phyloP scores from a whole-genome alignment of 2,888 invertebrate species.

The Rotaria macrura region DNA sequence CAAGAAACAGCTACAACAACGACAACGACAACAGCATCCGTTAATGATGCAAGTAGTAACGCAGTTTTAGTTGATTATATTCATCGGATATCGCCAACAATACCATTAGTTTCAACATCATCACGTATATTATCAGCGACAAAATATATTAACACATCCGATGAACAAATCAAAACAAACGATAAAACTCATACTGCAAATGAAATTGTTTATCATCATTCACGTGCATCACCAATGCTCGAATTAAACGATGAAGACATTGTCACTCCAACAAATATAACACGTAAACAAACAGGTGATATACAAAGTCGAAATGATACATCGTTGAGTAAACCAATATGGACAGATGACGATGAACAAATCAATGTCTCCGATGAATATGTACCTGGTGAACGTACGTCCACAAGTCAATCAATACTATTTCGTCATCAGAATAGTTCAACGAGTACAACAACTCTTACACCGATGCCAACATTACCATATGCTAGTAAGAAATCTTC shows the following conservation, averaged over 20 bases:
- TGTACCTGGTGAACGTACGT: background rate
- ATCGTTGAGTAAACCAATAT: background rate
- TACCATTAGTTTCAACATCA: background rate
- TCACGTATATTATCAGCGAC: background rate
- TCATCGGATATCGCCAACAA: background rate
- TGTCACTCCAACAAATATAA: background rate
- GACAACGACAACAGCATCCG: background rate
- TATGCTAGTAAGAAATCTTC: background rate
- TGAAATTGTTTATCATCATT: background rate
- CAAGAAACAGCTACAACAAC: background rate
- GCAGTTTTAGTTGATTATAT: background rate
- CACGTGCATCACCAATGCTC: background rate
- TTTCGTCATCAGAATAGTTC: constrained; percentile 15
- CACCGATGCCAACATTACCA: constrained; percentile 9
- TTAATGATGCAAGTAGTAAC: background rate
- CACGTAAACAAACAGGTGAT: constrained; percentile 7
- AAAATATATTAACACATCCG: background rate
- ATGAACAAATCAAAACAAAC: background rate
- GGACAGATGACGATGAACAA: constrained; percentile 9
- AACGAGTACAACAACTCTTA: background rate
- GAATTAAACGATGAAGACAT: background rate
- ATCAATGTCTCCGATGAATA: background rate
- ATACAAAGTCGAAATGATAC: constrained; percentile 3
- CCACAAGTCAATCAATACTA: background rate
- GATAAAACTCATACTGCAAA: background rate